Evolutionary conservation across 2,113 vertebrate species (phyloP).

Genomic region (Uropsilus gracilis): DNA sequence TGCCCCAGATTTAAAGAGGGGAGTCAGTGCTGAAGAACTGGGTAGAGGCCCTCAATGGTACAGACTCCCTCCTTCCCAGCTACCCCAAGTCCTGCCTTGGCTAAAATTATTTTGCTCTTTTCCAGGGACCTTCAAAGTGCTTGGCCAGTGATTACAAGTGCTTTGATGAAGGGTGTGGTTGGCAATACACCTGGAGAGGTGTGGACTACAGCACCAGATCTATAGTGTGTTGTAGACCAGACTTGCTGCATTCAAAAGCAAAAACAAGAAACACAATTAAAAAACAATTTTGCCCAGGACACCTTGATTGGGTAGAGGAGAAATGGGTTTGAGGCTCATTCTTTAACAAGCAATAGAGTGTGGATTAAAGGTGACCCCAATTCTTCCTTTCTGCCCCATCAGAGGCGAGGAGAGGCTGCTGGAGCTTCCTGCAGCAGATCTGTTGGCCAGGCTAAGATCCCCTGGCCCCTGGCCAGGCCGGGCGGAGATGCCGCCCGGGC

Average conservation of each 20-base stretch:
- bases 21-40: slow-evolving; percentile 54
- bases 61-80: slow-evolving; percentile 63
- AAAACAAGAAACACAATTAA: too few relatives aligned
- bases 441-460: slow-evolving; percentile 57
- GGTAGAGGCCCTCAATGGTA: slow-evolving; percentile 28
- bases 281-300: neutral
- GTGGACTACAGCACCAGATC: too few relatives aligned
- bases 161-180: too few relatives aligned
- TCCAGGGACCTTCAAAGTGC: slow-evolving; percentile 28
- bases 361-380: slow-evolving; percentile 45
- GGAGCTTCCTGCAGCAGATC: neutral
- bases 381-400: neutral
- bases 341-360: slow-evolving; percentile 41
- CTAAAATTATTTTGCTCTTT: slow-evolving; percentile 67
- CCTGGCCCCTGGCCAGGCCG: slow-evolving; percentile 52
- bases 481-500: slow-evolving; percentile 18
- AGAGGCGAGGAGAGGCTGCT: neutral
- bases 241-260: too few relatives aligned
- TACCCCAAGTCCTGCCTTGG: slow-evolving; percentile 13
- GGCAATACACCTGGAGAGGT: too few relatives aligned
- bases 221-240: too few relatives aligned
- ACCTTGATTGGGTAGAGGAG: slow-evolving; percentile 44
- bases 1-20: slow-evolving; percentile 63
- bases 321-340: neutral
- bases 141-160: neutral